These are phyloP conservation scores for Dryobates pubescens DNA, from an alignment of 2,797 vertebrate species.

Conservation along the genomic window DNA sequence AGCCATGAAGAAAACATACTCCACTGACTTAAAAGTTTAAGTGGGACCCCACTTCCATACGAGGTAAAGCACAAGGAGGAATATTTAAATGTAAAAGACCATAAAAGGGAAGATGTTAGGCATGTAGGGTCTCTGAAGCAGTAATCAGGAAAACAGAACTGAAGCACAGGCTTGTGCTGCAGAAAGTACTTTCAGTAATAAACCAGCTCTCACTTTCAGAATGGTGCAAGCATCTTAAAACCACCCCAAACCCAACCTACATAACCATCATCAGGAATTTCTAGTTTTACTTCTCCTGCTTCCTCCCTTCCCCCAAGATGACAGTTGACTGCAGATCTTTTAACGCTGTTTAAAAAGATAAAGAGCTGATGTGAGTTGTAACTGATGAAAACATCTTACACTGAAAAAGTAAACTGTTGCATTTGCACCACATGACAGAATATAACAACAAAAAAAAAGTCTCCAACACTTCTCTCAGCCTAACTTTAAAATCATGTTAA, in stretches of 20 bases:
- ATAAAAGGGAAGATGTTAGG: neutral
- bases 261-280: neutral
- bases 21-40: neutral
- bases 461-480: neutral
- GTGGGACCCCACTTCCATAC: accelerated
- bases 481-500: neutral
- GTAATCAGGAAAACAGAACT: neutral
- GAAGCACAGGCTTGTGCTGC: neutral
- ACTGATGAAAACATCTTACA: neutral
- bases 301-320: neutral
- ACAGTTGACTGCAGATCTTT: neutral
- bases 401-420: neutral
- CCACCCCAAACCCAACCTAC: neutral
- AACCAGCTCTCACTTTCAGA: neutral
- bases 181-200: neutral
- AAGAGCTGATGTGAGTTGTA: neutral
- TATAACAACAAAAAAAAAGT: accelerated
- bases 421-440: neutral
- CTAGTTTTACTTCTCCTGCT: neutral
- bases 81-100: neutral
- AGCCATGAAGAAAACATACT: neutral
- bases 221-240: neutral
- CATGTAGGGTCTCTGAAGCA: neutral
- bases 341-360: neutral
- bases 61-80: neutral